Evolutionary conservation across 2,888 invertebrate genomes (phyloP), one percentile per base, ranked within the genome.

Genomic region (Listrodromus nycthemerus): DNA sequence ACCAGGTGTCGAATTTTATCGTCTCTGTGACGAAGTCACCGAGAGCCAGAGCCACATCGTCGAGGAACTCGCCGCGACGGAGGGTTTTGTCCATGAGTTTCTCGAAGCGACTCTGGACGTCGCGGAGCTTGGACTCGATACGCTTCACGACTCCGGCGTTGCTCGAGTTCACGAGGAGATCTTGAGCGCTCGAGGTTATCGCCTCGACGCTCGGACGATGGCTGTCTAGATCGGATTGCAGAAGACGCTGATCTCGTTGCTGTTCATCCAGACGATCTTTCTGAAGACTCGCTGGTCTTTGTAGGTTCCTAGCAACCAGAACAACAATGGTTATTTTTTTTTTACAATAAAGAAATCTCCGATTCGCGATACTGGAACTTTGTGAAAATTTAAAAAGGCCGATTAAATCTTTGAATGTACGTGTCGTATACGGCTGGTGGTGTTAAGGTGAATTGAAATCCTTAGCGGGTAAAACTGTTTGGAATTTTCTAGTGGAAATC

Each of bases 201-300:
- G 97, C 96, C 90, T 97, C 97, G 37, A 99, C 96, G 88, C 97
- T 97, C 16, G 97, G 96, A 86, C 97, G 96, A 89, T 98, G 97
- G 45, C 97, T 97, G 89, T 98, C 97, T 79, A 98, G 94, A 92
- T 99, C 99, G 0, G 96, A 95, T 89, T 97, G 96, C 50, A 97
- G 94, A 24, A 97, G 95, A 87, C 97, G 96, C 87, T 98, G 98
- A 90, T 98, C 98, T 37, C 98, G 96, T 4, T 98, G 95, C 93
- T 99, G 98, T 90, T 98, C 98, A 91, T 98, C 98, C 10, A 98
- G 94, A 58, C 97, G 96, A 91, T 98, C 98, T 91, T 96, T 97
- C 87, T 98, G 96, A 1, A 99, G 94, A 3, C 98, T 98, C 0
- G 98, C 98, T 1, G 98, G 98, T 86, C 97, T 96, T 90, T 95